Evolutionary conservation across 2,888 invertebrate genomes (phyloP).

Genomic region (Cataglyphis rosenhaueri): DNA sequence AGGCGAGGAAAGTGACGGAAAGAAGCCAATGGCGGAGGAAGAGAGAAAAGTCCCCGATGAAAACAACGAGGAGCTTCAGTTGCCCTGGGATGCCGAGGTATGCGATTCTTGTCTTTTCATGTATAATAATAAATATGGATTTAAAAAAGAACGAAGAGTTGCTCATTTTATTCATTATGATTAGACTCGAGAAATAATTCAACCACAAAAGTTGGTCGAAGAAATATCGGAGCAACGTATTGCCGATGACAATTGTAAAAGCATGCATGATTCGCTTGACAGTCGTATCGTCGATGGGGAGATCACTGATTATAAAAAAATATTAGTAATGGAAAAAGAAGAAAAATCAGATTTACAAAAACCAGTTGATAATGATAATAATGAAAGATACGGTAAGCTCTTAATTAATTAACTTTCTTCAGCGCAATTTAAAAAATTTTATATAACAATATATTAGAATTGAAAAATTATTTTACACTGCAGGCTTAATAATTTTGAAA

Average conservation of each 20-base stretch:
- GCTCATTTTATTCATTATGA: constrained; percentile 22
- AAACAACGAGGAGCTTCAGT: constrained; percentile 65
- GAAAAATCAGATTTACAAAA: not conserved
- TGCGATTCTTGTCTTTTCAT: constrained; percentile 17
- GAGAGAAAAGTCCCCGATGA: constrained; percentile 62
- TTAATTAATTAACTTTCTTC: not conserved
- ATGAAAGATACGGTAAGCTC: not conserved
- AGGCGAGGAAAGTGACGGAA: constrained; percentile 74
- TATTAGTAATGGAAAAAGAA: constrained; percentile 1
- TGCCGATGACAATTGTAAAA: constrained; percentile 53
- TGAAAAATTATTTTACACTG: not conserved
- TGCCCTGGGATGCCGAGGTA: constrained; percentile 74
- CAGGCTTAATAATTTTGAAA: not conserved
- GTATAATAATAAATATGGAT: not conserved
- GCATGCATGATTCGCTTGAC: constrained; percentile 56
- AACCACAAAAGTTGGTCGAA: constrained; percentile 64
- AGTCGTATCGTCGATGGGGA: constrained; percentile 36
- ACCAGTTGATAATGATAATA: not conserved
- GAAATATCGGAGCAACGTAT: constrained; percentile 64
- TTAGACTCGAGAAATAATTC: constrained; percentile 41
- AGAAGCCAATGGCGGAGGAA: constrained; percentile 70
- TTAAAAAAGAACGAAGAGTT: not conserved
- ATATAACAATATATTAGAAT: not conserved
- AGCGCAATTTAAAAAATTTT: not conserved
- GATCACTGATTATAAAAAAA: constrained; percentile 56